Percentiles rank a stretch among this genome's conserved stretches.
Evolutionary conservation across 1,140 invertebrate species (phyloP).

Genomic region (Camponotus vicinus): DNA sequence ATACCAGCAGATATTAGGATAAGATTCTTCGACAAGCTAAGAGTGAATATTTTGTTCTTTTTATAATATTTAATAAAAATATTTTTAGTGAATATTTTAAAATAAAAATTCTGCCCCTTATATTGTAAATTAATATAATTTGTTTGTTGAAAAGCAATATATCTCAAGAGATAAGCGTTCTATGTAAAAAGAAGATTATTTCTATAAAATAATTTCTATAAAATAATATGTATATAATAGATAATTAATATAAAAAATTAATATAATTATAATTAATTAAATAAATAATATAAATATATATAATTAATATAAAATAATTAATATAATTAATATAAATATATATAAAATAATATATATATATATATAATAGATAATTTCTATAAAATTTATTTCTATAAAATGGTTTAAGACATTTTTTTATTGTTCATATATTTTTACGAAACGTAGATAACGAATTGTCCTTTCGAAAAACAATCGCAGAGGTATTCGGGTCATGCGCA

Average conservation of each 20-base stretch:
- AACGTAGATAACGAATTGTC: constrained; percentile 30
- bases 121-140: not conserved
- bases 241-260: not conserved
- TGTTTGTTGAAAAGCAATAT: not conserved
- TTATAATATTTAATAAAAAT: not conserved
- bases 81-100: not conserved
- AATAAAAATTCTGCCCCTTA: not conserved
- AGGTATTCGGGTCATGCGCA: constrained; percentile 43
- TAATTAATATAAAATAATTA: too few relatives aligned
- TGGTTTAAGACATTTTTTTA: not conserved
- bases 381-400: not conserved
- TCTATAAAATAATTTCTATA: not conserved
- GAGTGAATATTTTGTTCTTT: not conserved
- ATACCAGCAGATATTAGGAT: not conserved
- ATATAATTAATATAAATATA: too few relatives aligned
- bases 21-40: not conserved
- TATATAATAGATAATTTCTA: not conserved
- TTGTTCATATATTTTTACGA: constrained; percentile 36
- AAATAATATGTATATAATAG: too few relatives aligned
- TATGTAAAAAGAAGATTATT: constrained; percentile 21
- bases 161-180: constrained; percentile 3
- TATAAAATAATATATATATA: too few relatives aligned
- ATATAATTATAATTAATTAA: too few relatives aligned
- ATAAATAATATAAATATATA: too few relatives aligned
- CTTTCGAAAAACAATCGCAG: constrained; percentile 2